phyloP scores from a whole-genome alignment of 1,140 invertebrate genomes.

The Sycophila sp. region DNA sequence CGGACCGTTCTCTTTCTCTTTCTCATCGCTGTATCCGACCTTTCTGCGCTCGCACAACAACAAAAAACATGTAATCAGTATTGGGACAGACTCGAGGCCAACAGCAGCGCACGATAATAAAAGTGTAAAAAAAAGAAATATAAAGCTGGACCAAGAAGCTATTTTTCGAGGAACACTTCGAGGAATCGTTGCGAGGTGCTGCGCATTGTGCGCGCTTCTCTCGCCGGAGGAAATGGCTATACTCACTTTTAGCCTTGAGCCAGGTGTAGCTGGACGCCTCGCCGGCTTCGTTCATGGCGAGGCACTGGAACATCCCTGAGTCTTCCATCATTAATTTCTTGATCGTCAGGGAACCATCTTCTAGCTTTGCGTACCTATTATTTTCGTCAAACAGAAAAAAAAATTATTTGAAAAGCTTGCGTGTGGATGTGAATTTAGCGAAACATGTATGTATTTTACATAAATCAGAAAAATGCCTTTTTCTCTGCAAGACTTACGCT shows the following conservation, averaged over 20 bases:
- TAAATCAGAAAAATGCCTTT: too few species aligned
- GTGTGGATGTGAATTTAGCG: too few species aligned
- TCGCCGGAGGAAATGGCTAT: background rate
- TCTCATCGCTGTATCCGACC: constrained; percentile 53
- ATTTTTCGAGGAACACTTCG: constrained; percentile 1
- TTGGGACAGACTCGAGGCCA: constrained; percentile 5
- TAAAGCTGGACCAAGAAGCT: background rate
- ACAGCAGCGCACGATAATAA: background rate
- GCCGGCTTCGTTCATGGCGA: constrained; percentile 88
- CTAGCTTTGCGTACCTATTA: constrained; percentile 74
- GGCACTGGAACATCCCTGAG: constrained; percentile 95
- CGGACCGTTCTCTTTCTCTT: constrained; percentile 60
- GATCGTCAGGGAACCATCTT: constrained; percentile 85
- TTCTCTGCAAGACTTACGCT: too few species aligned
- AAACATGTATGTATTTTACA: too few species aligned
- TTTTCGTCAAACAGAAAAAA: too few species aligned
- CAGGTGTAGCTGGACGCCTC: constrained; percentile 89
- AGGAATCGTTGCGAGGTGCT: background rate
- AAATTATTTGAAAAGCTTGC: too few species aligned
- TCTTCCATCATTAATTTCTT: constrained; percentile 85
- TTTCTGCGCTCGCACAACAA: constrained; percentile 51
- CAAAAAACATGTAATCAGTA: constrained; percentile 49
- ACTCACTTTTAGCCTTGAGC: constrained; percentile 96
- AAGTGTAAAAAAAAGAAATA: background rate
- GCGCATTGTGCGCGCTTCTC: background rate